Evolutionary conservation across 1,140 invertebrate species (phyloP).

Genomic region (Paracyclopina nana): DNA sequence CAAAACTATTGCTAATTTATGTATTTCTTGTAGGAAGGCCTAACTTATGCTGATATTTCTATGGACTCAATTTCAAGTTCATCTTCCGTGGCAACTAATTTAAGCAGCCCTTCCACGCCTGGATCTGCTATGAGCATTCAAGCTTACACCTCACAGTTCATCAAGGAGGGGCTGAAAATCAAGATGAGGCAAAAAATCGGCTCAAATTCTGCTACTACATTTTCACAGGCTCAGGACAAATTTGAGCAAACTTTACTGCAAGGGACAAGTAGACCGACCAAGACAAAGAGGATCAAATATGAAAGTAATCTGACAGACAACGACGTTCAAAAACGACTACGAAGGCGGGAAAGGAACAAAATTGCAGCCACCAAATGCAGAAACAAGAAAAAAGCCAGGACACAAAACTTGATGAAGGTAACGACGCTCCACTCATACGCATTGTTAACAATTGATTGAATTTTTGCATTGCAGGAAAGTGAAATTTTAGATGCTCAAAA

Average conservation of each 20-base stretch:
- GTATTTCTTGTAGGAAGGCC: neutral
- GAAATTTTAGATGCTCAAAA: neutral
- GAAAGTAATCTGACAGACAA: conserved; percentile 62
- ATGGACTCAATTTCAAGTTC: no score
- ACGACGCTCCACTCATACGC: neutral
- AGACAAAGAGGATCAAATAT: no score
- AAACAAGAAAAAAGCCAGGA: conserved; percentile 75
- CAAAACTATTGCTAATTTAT: neutral
- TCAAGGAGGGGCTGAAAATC: conserved; percentile 73
- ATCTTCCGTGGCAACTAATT: no score
- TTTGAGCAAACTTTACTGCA: no score
- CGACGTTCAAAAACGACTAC: conserved; percentile 61
- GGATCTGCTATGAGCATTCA: conserved; percentile 38
- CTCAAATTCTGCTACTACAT: neutral
- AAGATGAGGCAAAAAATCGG: conserved; percentile 57
- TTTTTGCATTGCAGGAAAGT: neutral
- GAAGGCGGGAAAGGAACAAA: conserved; percentile 73
- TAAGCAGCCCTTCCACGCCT: neutral
- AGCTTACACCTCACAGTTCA: conserved; percentile 66
- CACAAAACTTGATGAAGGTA: conserved; percentile 39
- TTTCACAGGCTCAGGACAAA: neutral
- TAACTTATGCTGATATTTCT: neutral
- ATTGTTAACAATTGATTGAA: neutral
- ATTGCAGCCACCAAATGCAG: conserved; percentile 86
- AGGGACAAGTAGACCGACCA: no score